Base-by-base conservation (phyloP, 2,888 invertebrate species). In the Chorisops tibialis region DNA sequence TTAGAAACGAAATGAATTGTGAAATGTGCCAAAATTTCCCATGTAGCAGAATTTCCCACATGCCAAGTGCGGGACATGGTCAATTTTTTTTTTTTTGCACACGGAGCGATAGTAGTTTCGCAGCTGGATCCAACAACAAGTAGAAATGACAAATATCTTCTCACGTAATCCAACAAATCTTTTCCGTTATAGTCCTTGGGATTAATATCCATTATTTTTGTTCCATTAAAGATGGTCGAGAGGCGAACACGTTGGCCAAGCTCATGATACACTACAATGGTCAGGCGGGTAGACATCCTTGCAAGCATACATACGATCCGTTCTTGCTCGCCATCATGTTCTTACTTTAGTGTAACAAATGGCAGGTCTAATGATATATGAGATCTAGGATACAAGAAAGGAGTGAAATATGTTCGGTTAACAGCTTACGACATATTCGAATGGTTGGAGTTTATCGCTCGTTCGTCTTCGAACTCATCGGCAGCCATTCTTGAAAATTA, bases 81-180 rank as follows among this genome's bases (percentile, higher is more conserved):
- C n/a, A n/a, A n/a, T n/a, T n/a, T n/a, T n/a, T n/a, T n/a, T n/a
- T n/a, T n/a, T n/a, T n/a, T n/a, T n/a, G n/a, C n/a, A n/a, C n/a
- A n/a, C n/a, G n/a, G n/a, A n/a, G n/a, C n/a, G n/a, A n/a, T n/a
- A n/a, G 30, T 30, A 7, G 7, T 30, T 7, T 30, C 30, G 7
- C 9, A 5, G 9, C 30, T 9, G 30, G 30, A 30, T 30, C 30
- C 30, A 30, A 30, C 30, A 30, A 30, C 30, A 63, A 63, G 63
- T 51, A 45, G 39, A 59, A 59, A 59, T 63, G 63, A 63, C 63
- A 63, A 63, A 63, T 63, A 63, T 63, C 59, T 63, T 59, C 63
- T 48, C 63, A 63, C 59, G 63, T 63, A 63, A 63, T 63, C 59
- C 59, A 51, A 59, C 63, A 63, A 63, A 63, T 63, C 63, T 63